Evolutionary conservation across 1,140 invertebrate species (phyloP), one percentile per base, ranked within the genome.

Genomic region (Bombus sibiricus): DNA sequence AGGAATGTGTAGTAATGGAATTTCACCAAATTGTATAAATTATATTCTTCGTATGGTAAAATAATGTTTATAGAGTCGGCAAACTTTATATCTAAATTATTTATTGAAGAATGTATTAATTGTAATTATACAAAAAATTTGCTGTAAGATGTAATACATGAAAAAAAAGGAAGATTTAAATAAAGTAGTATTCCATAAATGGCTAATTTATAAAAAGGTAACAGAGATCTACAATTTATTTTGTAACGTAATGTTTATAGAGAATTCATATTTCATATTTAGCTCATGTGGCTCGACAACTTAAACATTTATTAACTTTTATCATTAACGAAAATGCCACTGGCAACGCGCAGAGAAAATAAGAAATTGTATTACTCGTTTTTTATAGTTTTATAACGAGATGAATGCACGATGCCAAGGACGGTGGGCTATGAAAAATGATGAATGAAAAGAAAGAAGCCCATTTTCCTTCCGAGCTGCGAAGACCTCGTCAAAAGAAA

Each of bases 371-470:
- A 39, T 69, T 12, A 8, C 28, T 12, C 5, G 5, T 41, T 72
- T 41, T 72, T 72, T 72, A 41, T 15, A 72, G 39, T 15, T 41
- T 39, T 72, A 72, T n/a, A 41, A 71, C 34, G 39, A n/a, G 12
- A 72, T n/a, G 69, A 71, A 71, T 71, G 25, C 69, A 71, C 25
- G 69, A 71, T 41, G 39, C 39, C 69, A 41, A 41, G 69, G 28
- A 71, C 32, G 32, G 25, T n/a, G 69, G 39, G 8, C 39, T 28
- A 41, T 72, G 69, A 72, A 72, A 72, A 41, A 72, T 72, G 69
- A 72, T n/a, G 69, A 72, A 28, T 22, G 69, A 72, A 72, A 41
- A 72, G 69, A 72, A 72, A 72, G 68, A 41, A 72, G 39, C 39
- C 41, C 69, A 41, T 72, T 28, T 72, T 72, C 39, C 25, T 37